These are phyloP conservation scores for Sterna hirundo DNA, from an alignment of 2,113 vertebrate species.

Conservation along the genomic window DNA sequence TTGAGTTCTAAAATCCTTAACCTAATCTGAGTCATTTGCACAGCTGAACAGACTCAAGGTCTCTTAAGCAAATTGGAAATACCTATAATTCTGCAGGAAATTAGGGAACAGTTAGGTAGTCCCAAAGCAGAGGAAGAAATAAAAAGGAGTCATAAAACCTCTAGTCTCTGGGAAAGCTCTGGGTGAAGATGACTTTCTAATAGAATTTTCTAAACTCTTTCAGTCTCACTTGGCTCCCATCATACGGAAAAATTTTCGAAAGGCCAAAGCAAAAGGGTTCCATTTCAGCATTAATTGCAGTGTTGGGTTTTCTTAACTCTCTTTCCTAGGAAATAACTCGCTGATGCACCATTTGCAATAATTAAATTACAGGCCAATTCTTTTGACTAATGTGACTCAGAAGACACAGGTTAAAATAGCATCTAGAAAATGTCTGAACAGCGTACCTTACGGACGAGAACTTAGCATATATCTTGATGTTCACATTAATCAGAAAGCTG, in stretches of 20 bases:
- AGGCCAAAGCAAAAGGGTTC: slow-evolving; percentile 16
- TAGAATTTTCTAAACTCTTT: slow-evolving; percentile 51
- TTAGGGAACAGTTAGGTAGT: slow-evolving; percentile 30
- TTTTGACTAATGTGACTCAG: slow-evolving; percentile 42
- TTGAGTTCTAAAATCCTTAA: neutral
- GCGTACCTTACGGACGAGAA: slow-evolving; percentile 2
- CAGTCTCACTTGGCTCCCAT: slow-evolving; percentile 29
- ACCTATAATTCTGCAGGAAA: slow-evolving; percentile 51
- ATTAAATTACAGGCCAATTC: slow-evolving; percentile 52
- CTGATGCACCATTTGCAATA: slow-evolving; percentile 51
- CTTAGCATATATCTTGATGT: neutral
- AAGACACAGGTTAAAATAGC: slow-evolving; percentile 47
- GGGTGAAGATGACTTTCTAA: slow-evolving; percentile 58
- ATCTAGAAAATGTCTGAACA: slow-evolving; percentile 14
- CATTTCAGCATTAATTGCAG: slow-evolving; percentile 44
- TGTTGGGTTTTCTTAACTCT: slow-evolving; percentile 33
- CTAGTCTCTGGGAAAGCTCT: slow-evolving; percentile 46
- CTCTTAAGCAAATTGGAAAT: slow-evolving; percentile 52
- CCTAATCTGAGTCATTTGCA: slow-evolving; percentile 27
- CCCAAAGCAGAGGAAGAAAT: slow-evolving; percentile 34
- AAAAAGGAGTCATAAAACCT: slow-evolving; percentile 44
- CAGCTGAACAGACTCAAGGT: neutral
- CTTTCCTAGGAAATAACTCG: slow-evolving; percentile 36
- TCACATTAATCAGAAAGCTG: slow-evolving; percentile 52
- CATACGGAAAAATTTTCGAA: neutral